Conservation (phyloP, 2,888 invertebrate species). For the Neuroscelio doddi region DNA sequence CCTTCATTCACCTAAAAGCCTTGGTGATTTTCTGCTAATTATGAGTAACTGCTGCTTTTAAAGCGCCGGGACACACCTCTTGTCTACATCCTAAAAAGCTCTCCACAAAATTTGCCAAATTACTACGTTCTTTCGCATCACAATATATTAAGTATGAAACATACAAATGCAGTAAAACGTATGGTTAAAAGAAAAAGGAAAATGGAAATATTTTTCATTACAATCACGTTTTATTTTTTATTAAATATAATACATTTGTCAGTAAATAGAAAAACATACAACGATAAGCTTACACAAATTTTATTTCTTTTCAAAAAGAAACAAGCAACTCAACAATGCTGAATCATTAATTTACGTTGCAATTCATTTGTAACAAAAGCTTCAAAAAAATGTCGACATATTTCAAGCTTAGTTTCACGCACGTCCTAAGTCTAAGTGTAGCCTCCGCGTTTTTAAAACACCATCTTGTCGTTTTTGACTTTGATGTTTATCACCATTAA, state of each 20-base stretch:
- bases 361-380: conserved; percentile 27
- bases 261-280: too few species aligned
- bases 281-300: too few species aligned
- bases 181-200: too few species aligned
- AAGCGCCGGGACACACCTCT: conserved; percentile 55
- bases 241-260: too few species aligned
- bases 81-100: conserved; percentile 26
- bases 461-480: conserved; percentile 26
- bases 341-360: neutral
- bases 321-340: too few species aligned
- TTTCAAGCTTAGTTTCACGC: conserved; percentile 16
- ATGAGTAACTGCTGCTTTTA: conserved; percentile 62
- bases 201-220: too few species aligned
- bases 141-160: neutral
- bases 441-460: conserved; percentile 24
- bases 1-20: conserved; percentile 61
- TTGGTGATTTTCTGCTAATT: conserved; percentile 61
- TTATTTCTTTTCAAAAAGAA: too few species aligned
- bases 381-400: conserved; percentile 17
- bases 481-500: conserved; percentile 37
- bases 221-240: too few species aligned
- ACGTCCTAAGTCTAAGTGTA: conserved; percentile 6
- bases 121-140: conserved; percentile 19
- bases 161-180: too few species aligned
- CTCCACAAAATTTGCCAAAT: conserved; percentile 26